Evolutionary conservation across 2,797 vertebrate genomes (phyloP), one percentile per base, ranked within the genome.

Genomic region (Ispidina picta): DNA sequence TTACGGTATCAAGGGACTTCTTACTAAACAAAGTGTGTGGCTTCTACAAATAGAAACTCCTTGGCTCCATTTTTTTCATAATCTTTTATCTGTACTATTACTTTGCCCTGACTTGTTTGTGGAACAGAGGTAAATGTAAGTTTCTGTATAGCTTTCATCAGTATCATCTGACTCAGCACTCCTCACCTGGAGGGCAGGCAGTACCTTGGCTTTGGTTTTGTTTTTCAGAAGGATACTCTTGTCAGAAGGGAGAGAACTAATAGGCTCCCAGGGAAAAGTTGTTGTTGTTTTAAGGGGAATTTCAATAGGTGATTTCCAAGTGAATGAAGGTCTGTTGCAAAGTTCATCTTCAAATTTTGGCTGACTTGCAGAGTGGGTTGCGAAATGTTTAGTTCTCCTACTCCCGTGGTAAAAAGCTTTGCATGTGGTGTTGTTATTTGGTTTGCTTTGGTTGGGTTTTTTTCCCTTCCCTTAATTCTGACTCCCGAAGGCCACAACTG

Each of bases 51-150:
- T 80, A 88, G 75, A 72, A 95, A 46, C 69, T 92, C 65, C 8
- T 25, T 72, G 31, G 43, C 20, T 79, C 82, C 35, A 1, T 16
- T 79, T 88, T 79, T 88, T 70, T 70, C 6, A 0, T 75, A 54
- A 84, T 76, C 74, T 88, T 91, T 91, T 77, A 52, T 91, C 60
- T 70, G 26, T 68, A 15, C 25, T 79, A 9, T 81, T 76, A 44
- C 39, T 83, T 88, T 91, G 92, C 59, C 81, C 63, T 83, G 63
- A 85, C 91, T 92, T 93, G 92, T 89, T 92, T 37, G 12, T 66
- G 55, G 46, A 76, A 83, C 73, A 88, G 56, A 89, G 37, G 3
- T 11, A 48, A 62, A 25, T 51, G 2, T 33, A 80, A 77, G 28
- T 55, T 90, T 79, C 75, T 92, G 64, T 10, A 10, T 33, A 65